These are phyloP conservation scores for Taeniopygia guttata DNA, from an alignment of 2,797 vertebrate genomes.

Conservation along the genomic window DNA sequence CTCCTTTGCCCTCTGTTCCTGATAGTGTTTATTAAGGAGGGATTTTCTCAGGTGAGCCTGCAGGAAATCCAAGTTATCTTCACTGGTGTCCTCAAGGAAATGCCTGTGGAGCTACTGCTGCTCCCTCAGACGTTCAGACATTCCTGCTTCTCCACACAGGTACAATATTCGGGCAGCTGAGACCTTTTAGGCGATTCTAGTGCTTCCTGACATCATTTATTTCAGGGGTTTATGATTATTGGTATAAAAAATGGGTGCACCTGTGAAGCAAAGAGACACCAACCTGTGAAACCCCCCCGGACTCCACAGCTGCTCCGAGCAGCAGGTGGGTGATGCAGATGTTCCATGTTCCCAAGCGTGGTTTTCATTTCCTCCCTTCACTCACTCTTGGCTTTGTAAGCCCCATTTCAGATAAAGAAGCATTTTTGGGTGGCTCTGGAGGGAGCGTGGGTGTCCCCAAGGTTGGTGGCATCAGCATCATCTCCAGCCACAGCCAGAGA, in stretches of 20 bases:
- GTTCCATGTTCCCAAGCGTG: fast-evolving
- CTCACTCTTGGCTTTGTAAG: neutral
- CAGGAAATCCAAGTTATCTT: neutral
- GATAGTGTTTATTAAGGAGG: neutral
- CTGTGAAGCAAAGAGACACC: neutral
- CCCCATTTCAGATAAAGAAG: neutral
- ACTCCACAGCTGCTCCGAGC: neutral
- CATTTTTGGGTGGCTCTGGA: neutral
- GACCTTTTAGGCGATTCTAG: neutral
- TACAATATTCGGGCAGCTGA: fast-evolving
- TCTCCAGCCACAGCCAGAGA: neutral
- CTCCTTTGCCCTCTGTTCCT: neutral
- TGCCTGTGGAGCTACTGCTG: neutral
- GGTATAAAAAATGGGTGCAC: fast-evolving
- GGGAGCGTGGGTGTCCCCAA: fast-evolving
- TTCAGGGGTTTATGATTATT: neutral
- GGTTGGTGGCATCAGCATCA: neutral
- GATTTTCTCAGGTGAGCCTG: neutral
- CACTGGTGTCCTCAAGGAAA: neutral
- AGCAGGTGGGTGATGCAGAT: neutral
- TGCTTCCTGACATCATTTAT: neutral
- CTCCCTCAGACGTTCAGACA: neutral
- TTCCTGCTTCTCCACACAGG: neutral
- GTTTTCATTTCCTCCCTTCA: neutral
- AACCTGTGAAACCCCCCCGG: neutral